A percentile compares a stretch with the other conserved stretches of the same genome.
Evolutionary conservation across 2,888 invertebrate species (phyloP).

Genomic region (Tetragnatha montana): DNA sequence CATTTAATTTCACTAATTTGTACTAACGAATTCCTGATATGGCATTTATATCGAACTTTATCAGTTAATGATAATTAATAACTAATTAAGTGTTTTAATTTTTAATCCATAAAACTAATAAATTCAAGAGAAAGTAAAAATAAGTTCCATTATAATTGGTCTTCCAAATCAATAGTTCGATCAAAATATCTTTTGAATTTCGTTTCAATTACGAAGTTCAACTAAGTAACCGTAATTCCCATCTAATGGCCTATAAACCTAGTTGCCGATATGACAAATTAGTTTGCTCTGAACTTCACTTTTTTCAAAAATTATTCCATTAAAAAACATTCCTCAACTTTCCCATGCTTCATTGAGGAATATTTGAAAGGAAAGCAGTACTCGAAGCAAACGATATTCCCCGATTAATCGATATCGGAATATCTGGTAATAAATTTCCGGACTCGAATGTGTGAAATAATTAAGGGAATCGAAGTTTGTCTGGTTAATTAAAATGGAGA

Average conservation of each 20-base stretch:
- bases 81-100: too few relatives aligned
- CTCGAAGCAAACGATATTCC: background rate
- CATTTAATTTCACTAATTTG: too few relatives aligned
- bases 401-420: background rate
- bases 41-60: too few relatives aligned
- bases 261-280: background rate
- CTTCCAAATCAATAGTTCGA: background rate
- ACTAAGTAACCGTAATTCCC: background rate
- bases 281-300: background rate
- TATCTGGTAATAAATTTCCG: conserved; percentile 6
- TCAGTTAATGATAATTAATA: too few relatives aligned
- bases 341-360: background rate
- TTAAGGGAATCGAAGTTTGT: conserved; percentile 7
- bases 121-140: too few relatives aligned
- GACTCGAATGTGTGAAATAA: conserved; percentile 17
- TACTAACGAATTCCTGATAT: too few relatives aligned
- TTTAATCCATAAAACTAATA: too few relatives aligned
- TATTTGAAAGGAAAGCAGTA: background rate
- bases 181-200: background rate
- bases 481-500: conserved; percentile 19
- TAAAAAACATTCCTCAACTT: background rate
- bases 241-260: background rate
- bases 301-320: background rate
- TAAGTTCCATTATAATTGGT: too few relatives aligned
- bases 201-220: background rate